Evolutionary conservation across 2,888 invertebrate genomes (phyloP), one percentile per base, ranked within the genome.

Genomic region (Aleiodes leptofemur): DNA sequence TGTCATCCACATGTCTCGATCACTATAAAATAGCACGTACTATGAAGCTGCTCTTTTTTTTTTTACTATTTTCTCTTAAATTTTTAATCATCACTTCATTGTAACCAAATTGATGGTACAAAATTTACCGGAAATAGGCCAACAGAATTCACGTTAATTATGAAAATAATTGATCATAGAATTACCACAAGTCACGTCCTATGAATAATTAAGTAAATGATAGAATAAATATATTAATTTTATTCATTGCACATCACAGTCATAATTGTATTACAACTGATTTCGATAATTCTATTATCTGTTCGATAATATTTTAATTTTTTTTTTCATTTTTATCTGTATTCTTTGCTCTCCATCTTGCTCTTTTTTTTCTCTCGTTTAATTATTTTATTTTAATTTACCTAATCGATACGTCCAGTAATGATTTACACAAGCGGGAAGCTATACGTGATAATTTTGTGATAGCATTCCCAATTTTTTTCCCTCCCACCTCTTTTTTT

Each of bases 401-500:
- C 13, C 23, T 34, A 16, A 59, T 31, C 31, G 34, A 29, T 55
- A 55, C 16, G 14, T n/a, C 13, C 16, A n/a, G 14, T 11, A n/a
- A 55, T 16, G 16, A n/a, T 16, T 55, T 16, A 31, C 14, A 31
- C n/a, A 8, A 38, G 61, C 38, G 61, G 61, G n/a, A 43, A 11
- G 34, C 61, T 34, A 38, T 61, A 9, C 61, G 61, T 61, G 61
- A 61, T 61, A 61, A 56, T 61, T 61, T 34, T 38, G 61, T 61
- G 61, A 61, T 61, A 31, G 34, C 34, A 13, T 61, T n/a, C 38
- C n/a, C n/a, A 29, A 43, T 43, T 43, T 43, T 43, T 43, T 43
- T 43, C 9, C 43, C 43, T 43, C 9, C 43, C 43, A 43, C 9
- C 43, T 43, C 11, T 43, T 8, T 8, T 6, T 43, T 8, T 8